Conservation (phyloP, 2,797 vertebrate genomes). For the Oreochromis mossambicus region DNA sequence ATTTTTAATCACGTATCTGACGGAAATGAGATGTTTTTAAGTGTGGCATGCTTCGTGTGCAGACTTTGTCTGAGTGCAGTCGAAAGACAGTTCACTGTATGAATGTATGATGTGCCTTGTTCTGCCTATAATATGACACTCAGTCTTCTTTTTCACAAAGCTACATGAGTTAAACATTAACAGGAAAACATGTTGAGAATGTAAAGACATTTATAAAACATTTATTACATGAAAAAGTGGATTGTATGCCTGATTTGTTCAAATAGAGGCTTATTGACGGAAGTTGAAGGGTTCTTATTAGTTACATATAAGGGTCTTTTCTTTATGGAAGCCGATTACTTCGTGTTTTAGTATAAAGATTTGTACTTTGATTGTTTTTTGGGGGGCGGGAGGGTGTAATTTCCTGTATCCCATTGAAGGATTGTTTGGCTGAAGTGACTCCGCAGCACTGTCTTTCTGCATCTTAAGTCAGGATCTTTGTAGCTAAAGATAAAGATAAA, state of each 20-base stretch:
- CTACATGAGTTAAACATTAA: not conserved
- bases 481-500: not conserved
- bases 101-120: conserved; percentile 83
- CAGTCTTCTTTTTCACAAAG: not conserved
- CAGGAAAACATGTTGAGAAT: not conserved
- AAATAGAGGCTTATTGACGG: not conserved
- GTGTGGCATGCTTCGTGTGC: not conserved
- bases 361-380: not conserved
- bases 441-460: not conserved
- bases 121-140: conserved; percentile 15
- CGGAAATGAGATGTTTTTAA: not conserved
- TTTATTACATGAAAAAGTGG: not conserved
- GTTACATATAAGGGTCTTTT: not conserved
- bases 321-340: not conserved
- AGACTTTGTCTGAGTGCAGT: not conserved
- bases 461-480: not conserved
- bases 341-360: not conserved
- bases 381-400: no score
- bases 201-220: not conserved
- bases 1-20: not conserved
- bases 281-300: not conserved
- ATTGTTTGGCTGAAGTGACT: not conserved
- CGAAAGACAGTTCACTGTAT: not conserved
- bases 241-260: not conserved
- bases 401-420: not conserved